These are phyloP conservation scores for Tipula lateralis DNA, from an alignment of 2,888 invertebrate species.

Conservation along the genomic window DNA sequence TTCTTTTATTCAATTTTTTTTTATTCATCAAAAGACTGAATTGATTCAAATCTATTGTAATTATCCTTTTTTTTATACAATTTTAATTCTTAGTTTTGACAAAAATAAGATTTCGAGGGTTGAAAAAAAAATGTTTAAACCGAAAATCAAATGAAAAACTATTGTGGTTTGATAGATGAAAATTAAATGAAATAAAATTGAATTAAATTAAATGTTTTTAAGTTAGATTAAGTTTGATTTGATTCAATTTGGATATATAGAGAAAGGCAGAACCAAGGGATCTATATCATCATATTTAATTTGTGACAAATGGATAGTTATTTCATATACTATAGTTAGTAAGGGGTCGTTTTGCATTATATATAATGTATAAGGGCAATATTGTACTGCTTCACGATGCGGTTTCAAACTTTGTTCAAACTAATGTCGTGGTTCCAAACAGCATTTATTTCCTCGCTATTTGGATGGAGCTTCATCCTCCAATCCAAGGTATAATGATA, in stretches of 20 bases:
- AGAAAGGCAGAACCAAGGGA: not conserved
- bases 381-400: too few species aligned
- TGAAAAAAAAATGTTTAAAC: not conserved
- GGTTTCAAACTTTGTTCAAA: too few species aligned
- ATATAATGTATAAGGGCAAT: too few species aligned
- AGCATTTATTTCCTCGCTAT: too few species aligned
- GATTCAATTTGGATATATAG: not conserved
- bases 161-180: not conserved
- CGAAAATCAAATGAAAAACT: not conserved
- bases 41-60: conserved; percentile 13
- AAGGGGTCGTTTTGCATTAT: not conserved
- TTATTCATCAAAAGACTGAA: conserved; percentile 3
- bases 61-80: not conserved
- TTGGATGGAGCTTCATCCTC: too few species aligned
- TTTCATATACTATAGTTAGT: not conserved
- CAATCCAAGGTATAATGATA: too few species aligned
- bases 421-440: too few species aligned
- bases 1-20: not conserved
- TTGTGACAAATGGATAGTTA: not conserved
- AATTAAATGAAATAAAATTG: not conserved
- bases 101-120: not conserved
- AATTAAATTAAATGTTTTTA: conserved; percentile 1
- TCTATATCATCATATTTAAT: not conserved
- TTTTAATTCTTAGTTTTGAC: not conserved
- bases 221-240: not conserved